Conservation (phyloP, 2,797 vertebrate genomes). For the Thamnophis elegans region DNA sequence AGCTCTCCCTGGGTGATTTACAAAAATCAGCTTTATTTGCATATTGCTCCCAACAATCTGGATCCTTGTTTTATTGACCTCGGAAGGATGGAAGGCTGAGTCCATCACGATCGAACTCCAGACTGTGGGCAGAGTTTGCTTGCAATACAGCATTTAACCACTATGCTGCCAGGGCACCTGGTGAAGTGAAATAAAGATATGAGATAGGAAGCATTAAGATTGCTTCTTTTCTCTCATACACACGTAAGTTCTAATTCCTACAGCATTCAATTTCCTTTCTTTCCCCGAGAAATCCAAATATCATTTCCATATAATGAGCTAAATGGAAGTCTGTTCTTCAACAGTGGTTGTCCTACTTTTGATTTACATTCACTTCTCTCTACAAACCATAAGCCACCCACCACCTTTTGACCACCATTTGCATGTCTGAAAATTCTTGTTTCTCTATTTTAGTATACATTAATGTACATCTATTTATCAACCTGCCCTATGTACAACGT, state of each 20-base stretch:
- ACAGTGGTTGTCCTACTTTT: background rate
- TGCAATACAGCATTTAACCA: background rate
- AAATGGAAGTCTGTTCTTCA: background rate
- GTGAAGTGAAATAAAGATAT: background rate
- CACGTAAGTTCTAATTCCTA: background rate
- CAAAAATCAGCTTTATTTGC: background rate
- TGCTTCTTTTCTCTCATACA: background rate
- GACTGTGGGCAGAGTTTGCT: background rate
- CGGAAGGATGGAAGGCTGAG: background rate
- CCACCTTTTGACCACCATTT: background rate
- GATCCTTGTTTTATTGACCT: background rate
- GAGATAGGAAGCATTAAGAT: background rate
- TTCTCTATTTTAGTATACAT: background rate
- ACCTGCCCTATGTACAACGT: background rate
- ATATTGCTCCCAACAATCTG: background rate
- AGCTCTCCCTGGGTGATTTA: background rate
- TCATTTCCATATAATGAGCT: background rate
- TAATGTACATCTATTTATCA: background rate
- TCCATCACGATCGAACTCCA: background rate
- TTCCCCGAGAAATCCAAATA: background rate
- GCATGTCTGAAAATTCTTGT: background rate
- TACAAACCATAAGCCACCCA: background rate
- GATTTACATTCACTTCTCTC: background rate
- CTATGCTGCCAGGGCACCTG: background rate
- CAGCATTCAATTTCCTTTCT: background rate